Percentiles rank a stretch among this genome's conserved stretches.
Conservation (phyloP, 2,797 vertebrate species). For the Cyclopterus lumpus region DNA sequence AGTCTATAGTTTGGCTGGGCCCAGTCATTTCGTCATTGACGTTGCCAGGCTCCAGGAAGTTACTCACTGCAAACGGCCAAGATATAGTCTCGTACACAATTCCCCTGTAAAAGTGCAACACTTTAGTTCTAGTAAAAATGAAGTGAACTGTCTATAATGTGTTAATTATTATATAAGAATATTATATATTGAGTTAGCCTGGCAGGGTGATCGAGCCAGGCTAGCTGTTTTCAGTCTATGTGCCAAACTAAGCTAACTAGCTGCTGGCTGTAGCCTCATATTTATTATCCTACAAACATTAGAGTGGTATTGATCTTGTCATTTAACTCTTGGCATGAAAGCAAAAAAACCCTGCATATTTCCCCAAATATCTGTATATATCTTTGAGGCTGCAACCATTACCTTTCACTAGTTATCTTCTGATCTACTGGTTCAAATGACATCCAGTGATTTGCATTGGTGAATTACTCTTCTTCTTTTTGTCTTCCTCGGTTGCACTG, state of each 20-base stretch:
- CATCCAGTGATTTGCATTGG: not conserved
- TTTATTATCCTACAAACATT: not conserved
- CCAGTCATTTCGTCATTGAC: conserved; percentile 3
- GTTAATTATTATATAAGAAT: no score
- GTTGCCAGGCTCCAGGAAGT: conserved; percentile 2
- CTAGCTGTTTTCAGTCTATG: not conserved
- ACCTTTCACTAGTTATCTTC: not conserved
- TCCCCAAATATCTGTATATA: not conserved
- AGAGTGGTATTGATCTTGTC: not conserved
- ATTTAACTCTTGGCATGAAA: not conserved
- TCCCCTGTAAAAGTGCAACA: not conserved
- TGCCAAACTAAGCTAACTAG: not conserved
- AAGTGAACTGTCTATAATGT: not conserved
- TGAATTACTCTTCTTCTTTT: not conserved
- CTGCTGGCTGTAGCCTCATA: not conserved
- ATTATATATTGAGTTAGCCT: no score
- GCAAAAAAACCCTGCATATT: not conserved
- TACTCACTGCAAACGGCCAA: not conserved
- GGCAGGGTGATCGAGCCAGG: not conserved
- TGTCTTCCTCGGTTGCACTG: conserved; percentile 4
- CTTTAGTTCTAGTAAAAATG: not conserved
- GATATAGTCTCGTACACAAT: not conserved
- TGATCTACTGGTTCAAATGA: not conserved
- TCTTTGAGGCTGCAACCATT: not conserved
- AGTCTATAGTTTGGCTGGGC: not conserved